Evolutionary conservation across 2,888 invertebrate genomes (phyloP).

Genomic region (Graphium colonna): DNA sequence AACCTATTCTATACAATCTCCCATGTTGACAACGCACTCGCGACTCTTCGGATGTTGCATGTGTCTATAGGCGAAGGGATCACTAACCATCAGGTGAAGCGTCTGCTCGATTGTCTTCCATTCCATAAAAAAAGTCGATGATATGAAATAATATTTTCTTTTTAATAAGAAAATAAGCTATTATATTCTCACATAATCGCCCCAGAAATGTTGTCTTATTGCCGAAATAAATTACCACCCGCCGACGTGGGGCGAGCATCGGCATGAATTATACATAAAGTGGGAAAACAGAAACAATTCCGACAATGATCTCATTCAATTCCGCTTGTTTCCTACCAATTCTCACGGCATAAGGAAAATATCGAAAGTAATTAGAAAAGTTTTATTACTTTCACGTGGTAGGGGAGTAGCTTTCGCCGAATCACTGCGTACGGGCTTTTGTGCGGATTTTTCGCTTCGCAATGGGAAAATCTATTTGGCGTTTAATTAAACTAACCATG

Average conservation of each 20-base stretch:
- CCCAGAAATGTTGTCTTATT: slow-evolving; percentile 54
- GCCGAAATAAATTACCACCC: slow-evolving; percentile 61
- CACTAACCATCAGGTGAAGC: no score
- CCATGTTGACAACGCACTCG: no score
- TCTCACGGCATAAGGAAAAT: slow-evolving; percentile 29
- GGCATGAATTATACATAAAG: slow-evolving; percentile 71
- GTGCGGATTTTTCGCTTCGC: slow-evolving; percentile 2
- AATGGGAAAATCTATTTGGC: background rate
- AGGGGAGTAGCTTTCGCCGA: slow-evolving; percentile 12
- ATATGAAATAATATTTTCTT: no score
- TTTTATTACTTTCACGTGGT: slow-evolving; percentile 25
- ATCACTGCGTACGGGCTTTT: slow-evolving; percentile 12
- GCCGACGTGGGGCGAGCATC: slow-evolving; percentile 41
- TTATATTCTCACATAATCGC: slow-evolving; percentile 19
- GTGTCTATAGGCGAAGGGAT: no score
- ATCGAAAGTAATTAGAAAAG: slow-evolving; percentile 23
- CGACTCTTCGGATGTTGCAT: no score
- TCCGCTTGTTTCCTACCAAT: slow-evolving; percentile 32
- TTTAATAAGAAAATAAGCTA: no score
- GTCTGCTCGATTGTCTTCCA: no score
- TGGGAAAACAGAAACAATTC: slow-evolving; percentile 42
- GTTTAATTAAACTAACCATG: no score
- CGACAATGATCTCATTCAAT: slow-evolving; percentile 38
- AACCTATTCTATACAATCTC: no score
- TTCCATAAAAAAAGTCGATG: no score